These are phyloP conservation scores for Tachysurus fulvidraco DNA, from an alignment of 2,113 vertebrate genomes.

Conservation along the genomic window DNA sequence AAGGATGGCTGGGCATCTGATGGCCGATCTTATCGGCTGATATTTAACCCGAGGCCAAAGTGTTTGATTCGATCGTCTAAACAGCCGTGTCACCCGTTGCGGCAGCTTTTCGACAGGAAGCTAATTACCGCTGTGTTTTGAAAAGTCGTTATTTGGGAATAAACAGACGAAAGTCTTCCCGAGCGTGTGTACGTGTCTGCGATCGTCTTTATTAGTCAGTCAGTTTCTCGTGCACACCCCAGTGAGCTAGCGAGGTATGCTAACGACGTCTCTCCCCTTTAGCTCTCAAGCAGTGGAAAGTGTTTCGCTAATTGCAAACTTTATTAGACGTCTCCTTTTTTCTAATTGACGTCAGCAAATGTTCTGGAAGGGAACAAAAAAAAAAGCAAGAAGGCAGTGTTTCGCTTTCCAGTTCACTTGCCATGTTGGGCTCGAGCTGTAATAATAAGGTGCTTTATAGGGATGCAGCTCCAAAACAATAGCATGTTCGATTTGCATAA, in stretches of 20 bases:
- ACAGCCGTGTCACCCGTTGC: neutral
- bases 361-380: constrained; percentile 51
- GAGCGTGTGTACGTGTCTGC: neutral
- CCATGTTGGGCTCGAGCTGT: constrained; percentile 64
- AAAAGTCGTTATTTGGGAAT: constrained; percentile 48
- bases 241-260: constrained; percentile 59
- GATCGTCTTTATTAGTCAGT: constrained; percentile 66
- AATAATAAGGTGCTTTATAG: constrained; percentile 78
- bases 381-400: constrained; percentile 45
- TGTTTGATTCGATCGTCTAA: constrained; percentile 29
- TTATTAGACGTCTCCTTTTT: constrained; percentile 75
- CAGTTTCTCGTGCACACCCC: constrained; percentile 53
- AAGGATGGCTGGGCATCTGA: neutral
- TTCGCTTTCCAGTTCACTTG: constrained; percentile 77
- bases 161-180: constrained; percentile 33
- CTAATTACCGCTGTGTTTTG: constrained; percentile 49
- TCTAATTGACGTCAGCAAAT: constrained; percentile 64
- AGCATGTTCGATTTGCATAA: constrained; percentile 78
- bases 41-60: neutral
- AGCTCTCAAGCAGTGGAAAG: constrained; percentile 73
- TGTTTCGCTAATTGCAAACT: constrained; percentile 78
- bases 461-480: constrained; percentile 77
- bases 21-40: neutral
- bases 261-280: constrained; percentile 54
- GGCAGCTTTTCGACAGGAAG: neutral